Evolutionary conservation across 1,140 invertebrate genomes (phyloP).

Genomic region (Temnothorax longispinosus): DNA sequence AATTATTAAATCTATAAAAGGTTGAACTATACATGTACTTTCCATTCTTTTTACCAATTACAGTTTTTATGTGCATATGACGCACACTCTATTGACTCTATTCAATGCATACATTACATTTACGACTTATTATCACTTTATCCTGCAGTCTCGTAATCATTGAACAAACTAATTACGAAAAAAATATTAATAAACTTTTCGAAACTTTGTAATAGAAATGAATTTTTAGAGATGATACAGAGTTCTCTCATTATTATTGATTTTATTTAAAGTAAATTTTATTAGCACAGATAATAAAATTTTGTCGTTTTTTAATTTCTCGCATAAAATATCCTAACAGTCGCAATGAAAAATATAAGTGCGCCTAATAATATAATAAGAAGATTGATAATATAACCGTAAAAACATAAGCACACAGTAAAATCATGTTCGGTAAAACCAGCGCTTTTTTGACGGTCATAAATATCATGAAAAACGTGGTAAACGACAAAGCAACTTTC

Average conservation of each 20-base stretch:
- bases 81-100: neutral
- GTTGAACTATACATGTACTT: neutral
- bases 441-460: neutral
- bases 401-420: neutral
- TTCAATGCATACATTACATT: neutral
- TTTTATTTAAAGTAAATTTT: neutral
- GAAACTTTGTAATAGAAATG: neutral
- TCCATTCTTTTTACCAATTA: neutral
- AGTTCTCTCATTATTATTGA: neutral
- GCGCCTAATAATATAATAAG: neutral
- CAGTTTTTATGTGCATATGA: neutral
- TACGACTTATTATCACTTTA: neutral
- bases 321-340: neutral
- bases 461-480: neutral
- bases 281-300: neutral
- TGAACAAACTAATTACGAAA: neutral
- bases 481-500: neutral
- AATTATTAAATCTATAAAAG: neutral
- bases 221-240: neutral
- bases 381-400: too few species aligned
- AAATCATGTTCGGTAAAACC: neutral
- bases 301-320: neutral
- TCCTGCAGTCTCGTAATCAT: neutral
- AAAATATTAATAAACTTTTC: conserved; percentile 3
- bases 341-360: neutral